Evolutionary conservation across 2,113 vertebrate genomes (phyloP).

Genomic region (Chionodraco myersi): DNA sequence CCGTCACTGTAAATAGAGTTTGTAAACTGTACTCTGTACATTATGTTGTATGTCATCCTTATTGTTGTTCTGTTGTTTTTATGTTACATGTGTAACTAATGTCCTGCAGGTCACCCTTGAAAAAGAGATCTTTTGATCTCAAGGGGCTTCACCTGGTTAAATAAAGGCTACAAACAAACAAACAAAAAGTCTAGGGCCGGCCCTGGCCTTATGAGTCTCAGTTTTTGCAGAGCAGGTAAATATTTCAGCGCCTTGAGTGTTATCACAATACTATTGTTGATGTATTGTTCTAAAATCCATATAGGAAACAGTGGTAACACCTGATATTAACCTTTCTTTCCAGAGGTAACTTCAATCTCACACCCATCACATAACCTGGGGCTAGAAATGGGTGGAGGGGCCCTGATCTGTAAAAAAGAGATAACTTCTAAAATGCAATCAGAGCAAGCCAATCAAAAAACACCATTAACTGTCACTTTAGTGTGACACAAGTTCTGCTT

Average conservation of each 20-base stretch:
- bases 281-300: background rate
- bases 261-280: background rate
- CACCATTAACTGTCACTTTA: background rate
- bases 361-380: background rate
- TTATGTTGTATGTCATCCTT: too few species aligned
- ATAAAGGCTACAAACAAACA: too few species aligned
- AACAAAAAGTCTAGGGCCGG: too few species aligned
- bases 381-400: background rate
- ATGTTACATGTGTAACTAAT: too few species aligned
- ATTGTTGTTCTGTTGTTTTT: too few species aligned
- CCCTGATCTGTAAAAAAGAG: conserved; percentile 4
- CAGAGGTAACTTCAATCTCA: background rate
- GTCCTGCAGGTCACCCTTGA: too few species aligned
- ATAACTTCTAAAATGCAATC: conserved; percentile 6
- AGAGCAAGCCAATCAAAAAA: background rate
- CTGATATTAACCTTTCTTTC: conserved; percentile 11
- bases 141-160: too few species aligned
- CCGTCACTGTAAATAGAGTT: too few species aligned
- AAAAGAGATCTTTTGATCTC: too few species aligned
- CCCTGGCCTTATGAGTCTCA: too few species aligned
- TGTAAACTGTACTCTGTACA: too few species aligned
- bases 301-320: background rate
- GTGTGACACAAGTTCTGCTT: background rate
- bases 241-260: background rate
- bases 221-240: background rate